A percentile compares a stretch with the other conserved stretches of the same genome.
Evolutionary conservation across 2,888 invertebrate species (phyloP).

Genomic region (Caprella mutica): DNA sequence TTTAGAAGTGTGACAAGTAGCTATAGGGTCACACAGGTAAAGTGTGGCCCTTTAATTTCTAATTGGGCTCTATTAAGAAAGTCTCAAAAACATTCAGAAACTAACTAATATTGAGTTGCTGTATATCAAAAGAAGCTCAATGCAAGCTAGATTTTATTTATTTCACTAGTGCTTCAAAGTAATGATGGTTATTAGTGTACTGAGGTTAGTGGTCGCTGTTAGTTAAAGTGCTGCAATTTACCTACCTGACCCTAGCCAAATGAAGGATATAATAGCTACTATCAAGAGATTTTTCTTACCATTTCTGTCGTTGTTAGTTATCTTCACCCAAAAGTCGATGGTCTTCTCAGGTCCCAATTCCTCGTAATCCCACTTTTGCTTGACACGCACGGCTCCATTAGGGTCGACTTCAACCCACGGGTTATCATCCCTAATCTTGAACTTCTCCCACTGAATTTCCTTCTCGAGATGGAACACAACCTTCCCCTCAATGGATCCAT

Average conservation of each 20-base stretch:
- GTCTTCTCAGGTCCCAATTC: constrained; percentile 87
- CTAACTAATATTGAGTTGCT: too few species aligned
- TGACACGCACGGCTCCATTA: constrained; percentile 81
- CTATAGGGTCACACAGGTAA: neutral
- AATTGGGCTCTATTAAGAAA: too few species aligned
- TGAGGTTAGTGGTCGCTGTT: neutral
- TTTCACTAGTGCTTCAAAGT: too few species aligned
- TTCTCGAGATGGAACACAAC: constrained; percentile 81
- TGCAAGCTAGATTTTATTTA: too few species aligned
- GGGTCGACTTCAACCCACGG: constrained; percentile 86
- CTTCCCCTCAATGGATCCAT: constrained; percentile 75
- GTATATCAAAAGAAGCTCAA: too few species aligned
- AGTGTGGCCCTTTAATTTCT: too few species aligned
- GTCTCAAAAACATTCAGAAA: too few species aligned
- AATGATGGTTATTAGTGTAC: neutral
- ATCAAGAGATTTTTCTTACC: constrained; percentile 29
- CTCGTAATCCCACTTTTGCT: constrained; percentile 95
- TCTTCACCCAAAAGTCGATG: constrained; percentile 69
- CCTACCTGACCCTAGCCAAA: too few species aligned
- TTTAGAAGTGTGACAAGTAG: neutral
- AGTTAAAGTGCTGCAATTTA: too few species aligned
- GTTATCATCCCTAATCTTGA: constrained; percentile 85
- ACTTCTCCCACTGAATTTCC: constrained; percentile 81
- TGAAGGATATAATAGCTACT: too few species aligned
- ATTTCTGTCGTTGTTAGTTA: constrained; percentile 33